A percentile compares a stretch with the other conserved stretches of the same genome.
Evolutionary conservation across 1,140 invertebrate genomes (phyloP).

Genomic region (Cylas formicarius): DNA sequence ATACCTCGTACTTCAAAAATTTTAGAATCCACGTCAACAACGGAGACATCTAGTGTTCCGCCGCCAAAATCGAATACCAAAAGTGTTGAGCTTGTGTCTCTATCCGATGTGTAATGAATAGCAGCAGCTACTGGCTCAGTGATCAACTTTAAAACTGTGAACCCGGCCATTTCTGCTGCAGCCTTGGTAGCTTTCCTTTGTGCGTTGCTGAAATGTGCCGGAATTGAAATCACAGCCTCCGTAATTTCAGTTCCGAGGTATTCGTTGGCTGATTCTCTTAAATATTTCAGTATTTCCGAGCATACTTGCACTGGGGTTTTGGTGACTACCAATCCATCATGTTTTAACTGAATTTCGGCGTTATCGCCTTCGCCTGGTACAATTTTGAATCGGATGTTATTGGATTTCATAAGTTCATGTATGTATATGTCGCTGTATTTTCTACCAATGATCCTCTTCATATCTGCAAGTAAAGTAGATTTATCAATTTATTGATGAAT

Average conservation of each 20-base stretch:
- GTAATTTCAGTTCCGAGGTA: constrained; percentile 5
- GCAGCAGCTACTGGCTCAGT: constrained; percentile 65
- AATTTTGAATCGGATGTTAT: constrained; percentile 5
- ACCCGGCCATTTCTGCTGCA: constrained; percentile 44
- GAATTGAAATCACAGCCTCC: constrained; percentile 12
- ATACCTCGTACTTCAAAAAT: constrained; percentile 62
- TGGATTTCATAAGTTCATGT: not conserved
- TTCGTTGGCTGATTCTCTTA: not conserved
- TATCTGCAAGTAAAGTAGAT: constrained; percentile 11
- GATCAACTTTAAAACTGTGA: constrained; percentile 53
- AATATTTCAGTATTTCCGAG: constrained; percentile 11
- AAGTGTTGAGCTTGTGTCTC: constrained; percentile 41
- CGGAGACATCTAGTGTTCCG: constrained; percentile 71
- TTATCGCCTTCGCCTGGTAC: constrained; percentile 1
- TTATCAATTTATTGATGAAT: not conserved
- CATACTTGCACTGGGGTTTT: constrained; percentile 12
- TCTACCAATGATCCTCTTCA: constrained; percentile 16
- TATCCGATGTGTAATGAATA: constrained; percentile 48
- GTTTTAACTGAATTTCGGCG: constrained; percentile 6
- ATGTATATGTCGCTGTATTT: constrained; percentile 18
- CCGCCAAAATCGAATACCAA: constrained; percentile 55
- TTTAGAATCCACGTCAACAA: constrained; percentile 67
- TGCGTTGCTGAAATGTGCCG: constrained; percentile 15
- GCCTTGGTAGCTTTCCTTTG: constrained; percentile 11
- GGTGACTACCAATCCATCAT: not conserved